Conservation (phyloP, 64 coral and sea anemone species). For the Acropora tenuis region DNA sequence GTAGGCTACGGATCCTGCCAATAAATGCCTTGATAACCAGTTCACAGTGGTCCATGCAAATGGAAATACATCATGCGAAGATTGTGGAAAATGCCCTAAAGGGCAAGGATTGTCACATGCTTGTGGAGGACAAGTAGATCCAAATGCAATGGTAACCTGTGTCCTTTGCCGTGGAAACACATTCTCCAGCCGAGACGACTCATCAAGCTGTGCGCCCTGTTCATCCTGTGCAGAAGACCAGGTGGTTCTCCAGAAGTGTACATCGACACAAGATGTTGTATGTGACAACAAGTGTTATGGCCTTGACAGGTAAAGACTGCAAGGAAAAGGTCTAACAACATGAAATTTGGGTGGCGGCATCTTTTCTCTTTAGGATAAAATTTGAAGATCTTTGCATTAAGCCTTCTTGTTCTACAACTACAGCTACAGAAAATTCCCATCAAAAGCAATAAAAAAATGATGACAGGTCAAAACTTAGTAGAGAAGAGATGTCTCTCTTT, state of each 20-base stretch:
- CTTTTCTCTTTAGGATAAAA: too few species aligned
- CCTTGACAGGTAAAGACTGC: neutral
- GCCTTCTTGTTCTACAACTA: too few species aligned
- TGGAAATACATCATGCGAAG: neutral
- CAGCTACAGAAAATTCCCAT: too few species aligned
- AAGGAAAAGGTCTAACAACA: too few species aligned
- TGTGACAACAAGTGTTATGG: constrained; percentile 37
- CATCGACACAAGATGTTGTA: constrained; percentile 1
- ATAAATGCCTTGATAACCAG: neutral
- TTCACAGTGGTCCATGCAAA: neutral
- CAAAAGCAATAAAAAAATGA: too few species aligned
- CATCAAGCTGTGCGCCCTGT: constrained; percentile 32
- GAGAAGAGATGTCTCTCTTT: too few species aligned
- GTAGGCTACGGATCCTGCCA: neutral
- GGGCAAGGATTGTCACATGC: neutral
- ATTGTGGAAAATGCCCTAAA: constrained; percentile 3
- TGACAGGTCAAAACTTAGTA: too few species aligned
- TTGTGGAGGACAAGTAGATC: neutral
- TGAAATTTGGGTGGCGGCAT: too few species aligned
- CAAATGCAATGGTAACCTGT: neutral
- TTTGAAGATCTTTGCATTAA: too few species aligned
- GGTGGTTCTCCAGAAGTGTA: constrained; percentile 16
- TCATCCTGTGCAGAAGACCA: constrained; percentile 40
- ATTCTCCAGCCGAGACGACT: constrained; percentile 16
- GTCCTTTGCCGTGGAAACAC: neutral